Evolutionary conservation across 2,888 invertebrate species (phyloP).

Genomic region (Ochlodes sylvanus): DNA sequence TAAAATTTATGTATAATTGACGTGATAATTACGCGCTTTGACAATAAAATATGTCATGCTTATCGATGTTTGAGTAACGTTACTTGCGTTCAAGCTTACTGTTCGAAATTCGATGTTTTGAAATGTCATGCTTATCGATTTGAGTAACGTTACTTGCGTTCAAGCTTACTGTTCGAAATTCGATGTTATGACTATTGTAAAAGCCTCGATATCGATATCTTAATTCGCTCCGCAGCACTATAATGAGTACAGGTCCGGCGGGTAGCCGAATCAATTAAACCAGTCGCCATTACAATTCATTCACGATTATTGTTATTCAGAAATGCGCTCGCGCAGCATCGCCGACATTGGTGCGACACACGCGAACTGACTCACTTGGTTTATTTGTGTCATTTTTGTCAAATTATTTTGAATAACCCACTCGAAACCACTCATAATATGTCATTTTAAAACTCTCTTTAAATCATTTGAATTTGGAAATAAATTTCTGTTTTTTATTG

Average conservation of each 20-base stretch:
- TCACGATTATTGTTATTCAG: constrained; percentile 77
- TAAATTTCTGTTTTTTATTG: no score
- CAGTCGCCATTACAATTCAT: constrained; percentile 75
- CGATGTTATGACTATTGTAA: constrained; percentile 13
- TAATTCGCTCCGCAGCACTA: constrained; percentile 48
- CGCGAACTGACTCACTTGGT: constrained; percentile 55
- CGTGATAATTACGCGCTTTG: constrained; percentile 25
- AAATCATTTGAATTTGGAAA: background rate
- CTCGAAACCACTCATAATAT: background rate
- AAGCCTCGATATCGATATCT: constrained; percentile 48
- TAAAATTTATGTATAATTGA: background rate
- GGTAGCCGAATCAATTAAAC: constrained; percentile 72
- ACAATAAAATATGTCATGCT: constrained; percentile 26
- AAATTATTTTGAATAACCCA: constrained; percentile 28
- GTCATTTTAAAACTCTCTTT: background rate
- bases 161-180: constrained; percentile 8
- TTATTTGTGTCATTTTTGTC: constrained; percentile 41
- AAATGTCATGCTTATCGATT: constrained; percentile 22
- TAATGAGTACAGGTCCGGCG: constrained; percentile 59
- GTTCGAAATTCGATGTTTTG: constrained; percentile 22
- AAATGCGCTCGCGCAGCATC: constrained; percentile 57
- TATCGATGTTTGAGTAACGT: constrained; percentile 27
- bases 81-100: background rate
- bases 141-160: constrained; percentile 14
- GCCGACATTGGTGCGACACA: constrained; percentile 63